Evolutionary conservation across 2,113 vertebrate species (phyloP).

Genomic region (Tyrannus savana): DNA sequence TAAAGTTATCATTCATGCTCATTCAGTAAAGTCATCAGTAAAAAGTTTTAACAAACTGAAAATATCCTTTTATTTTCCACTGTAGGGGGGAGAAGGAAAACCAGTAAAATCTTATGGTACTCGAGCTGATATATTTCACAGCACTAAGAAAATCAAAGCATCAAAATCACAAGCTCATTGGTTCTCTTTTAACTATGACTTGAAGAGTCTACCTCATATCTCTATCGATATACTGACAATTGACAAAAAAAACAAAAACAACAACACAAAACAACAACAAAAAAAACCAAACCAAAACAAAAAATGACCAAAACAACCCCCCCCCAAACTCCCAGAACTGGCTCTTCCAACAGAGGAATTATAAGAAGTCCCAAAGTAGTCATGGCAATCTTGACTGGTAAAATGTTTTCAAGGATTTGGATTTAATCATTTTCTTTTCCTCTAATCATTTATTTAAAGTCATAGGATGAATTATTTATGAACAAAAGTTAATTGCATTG

Average conservation of each 20-base stretch:
- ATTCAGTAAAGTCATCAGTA: neutral
- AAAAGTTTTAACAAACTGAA: neutral
- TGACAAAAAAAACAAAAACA: neutral
- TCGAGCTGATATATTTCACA: neutral
- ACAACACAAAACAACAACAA: too few species aligned
- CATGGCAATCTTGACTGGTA: neutral
- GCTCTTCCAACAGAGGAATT: neutral
- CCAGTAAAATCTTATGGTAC: neutral
- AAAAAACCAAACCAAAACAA: neutral
- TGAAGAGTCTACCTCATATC: neutral
- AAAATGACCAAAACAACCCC: accelerated
- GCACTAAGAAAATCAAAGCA: neutral
- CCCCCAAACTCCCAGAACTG: neutral
- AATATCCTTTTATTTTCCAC: neutral
- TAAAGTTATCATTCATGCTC: neutral
- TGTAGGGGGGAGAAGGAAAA: neutral
- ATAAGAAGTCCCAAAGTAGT: neutral
- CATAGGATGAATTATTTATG: slow-evolving; percentile 47
- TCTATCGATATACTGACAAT: neutral
- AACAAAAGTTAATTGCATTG: slow-evolving; percentile 37
- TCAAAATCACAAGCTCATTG: neutral
- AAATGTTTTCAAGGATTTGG: slow-evolving; percentile 33
- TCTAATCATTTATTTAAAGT: slow-evolving; percentile 44
- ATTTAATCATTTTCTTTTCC: slow-evolving; percentile 46
- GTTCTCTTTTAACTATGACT: neutral